Evolutionary conservation across 1,140 invertebrate genomes (phyloP), one percentile per base, ranked within the genome.

Genomic region (Euschistus heros): DNA sequence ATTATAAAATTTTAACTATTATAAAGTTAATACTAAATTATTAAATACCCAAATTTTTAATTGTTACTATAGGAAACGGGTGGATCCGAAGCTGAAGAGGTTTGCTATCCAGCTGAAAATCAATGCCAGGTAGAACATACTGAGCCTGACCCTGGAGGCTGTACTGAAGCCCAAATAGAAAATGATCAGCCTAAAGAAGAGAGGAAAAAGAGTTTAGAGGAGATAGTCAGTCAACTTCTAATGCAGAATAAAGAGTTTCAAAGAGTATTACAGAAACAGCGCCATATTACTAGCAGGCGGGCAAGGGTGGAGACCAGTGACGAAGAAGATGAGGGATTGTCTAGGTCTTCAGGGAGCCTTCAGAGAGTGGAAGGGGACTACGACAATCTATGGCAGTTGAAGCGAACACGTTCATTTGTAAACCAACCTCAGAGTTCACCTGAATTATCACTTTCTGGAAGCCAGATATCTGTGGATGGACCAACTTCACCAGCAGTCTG

Each of bases 211-310:
- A 86, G 82, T 0, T 76, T 89, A 37, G 87, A 89, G 70, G 82
- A 88, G 71, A 91, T 93, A 33, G 88, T 92, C 24, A 84, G 87
- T 17, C 87, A 91, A 72, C 78, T 92, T 20, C 76, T 92, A 2
- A 86, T 90, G 81, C 86, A 91, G 71, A 91, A 88, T 71, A 81
- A 87, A 69, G 88, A 91, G 69, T 90, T 92, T 66, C 87, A 91
- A 68, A 84, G 86, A 65, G 79, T 90, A 22, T 75, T 90, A 15
- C 87, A 85, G 62, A 86, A 84, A 71, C 86, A 84, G 72, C 76
- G 80, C 76, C 74, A 84, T 75, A 70, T 82, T 72, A 76, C 80
- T 57, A 75, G 82, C 59, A 80, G 83, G 68, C 78, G 82, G 65
- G 76, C 80, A 73, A 73, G 77, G 67, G 75, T 78, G 60, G 71